These are phyloP conservation scores for Cyanoramphus novaezelandiae DNA, from an alignment of 2,113 vertebrate species.

Conservation along the genomic window DNA sequence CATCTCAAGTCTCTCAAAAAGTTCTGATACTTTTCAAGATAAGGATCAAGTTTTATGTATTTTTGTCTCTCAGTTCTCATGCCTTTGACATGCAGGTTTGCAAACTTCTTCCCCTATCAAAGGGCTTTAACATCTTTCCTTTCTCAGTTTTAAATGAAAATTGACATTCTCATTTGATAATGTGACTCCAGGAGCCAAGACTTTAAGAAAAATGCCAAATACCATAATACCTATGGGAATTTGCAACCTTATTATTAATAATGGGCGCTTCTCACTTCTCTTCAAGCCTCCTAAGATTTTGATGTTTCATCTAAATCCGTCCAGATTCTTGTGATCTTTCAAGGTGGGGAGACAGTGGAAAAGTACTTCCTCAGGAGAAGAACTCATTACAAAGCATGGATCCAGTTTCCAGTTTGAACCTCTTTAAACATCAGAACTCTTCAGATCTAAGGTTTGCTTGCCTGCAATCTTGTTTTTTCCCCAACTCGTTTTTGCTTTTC, in stretches of 20 bases:
- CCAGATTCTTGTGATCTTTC: slow-evolving; percentile 39
- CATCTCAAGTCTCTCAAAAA: slow-evolving; percentile 29
- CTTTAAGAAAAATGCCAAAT: slow-evolving; percentile 57
- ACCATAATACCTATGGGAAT: slow-evolving; percentile 22
- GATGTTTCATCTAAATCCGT: slow-evolving; percentile 44
- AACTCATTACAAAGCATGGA: not conserved
- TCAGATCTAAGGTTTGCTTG: not conserved
- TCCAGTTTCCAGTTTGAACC: not conserved
- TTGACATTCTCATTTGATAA: slow-evolving; percentile 32
- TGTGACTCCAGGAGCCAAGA: slow-evolving; percentile 6
- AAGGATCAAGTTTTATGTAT: slow-evolving; percentile 54
- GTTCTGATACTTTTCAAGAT: slow-evolving; percentile 59
- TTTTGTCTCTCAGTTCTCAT: slow-evolving; percentile 57
- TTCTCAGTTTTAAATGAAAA: slow-evolving; percentile 23
- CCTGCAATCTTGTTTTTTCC: not conserved
- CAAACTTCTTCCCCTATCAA: slow-evolving; percentile 32
- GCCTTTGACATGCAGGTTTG: slow-evolving; percentile 56
- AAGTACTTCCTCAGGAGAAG: not conserved
- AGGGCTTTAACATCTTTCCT: slow-evolving; percentile 13
- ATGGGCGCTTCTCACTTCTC: not conserved
- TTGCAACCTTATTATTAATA: slow-evolving; percentile 4
- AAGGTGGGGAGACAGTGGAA: not conserved
- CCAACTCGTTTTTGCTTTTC: slow-evolving; percentile 1
- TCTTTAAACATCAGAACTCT: slow-evolving; percentile 1
- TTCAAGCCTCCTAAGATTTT: not conserved